These are phyloP conservation scores for Shargacucullia verbasci DNA, from an alignment of 2,888 invertebrate species.

Conservation along the genomic window DNA sequence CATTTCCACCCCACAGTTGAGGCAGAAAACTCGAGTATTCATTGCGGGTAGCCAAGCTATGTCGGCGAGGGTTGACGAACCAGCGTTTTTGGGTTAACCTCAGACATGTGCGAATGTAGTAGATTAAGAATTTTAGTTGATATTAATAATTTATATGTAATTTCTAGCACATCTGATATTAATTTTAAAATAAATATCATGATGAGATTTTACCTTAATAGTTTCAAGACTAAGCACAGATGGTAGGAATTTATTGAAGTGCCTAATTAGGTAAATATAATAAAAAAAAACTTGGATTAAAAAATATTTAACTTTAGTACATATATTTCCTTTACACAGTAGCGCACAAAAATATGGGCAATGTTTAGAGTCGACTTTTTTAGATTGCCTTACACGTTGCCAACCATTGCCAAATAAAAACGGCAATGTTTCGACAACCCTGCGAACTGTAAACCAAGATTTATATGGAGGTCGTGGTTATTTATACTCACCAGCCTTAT, in stretches of 20 bases:
- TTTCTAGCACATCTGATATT: neutral
- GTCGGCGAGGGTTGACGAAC: constrained; percentile 73
- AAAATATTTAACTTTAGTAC: too few species aligned
- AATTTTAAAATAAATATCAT: too few species aligned
- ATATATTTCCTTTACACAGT: too few species aligned
- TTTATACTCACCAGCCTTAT: constrained; percentile 83
- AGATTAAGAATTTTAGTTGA: constrained; percentile 25
- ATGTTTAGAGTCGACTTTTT: too few species aligned
- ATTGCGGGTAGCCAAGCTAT: constrained; percentile 82
- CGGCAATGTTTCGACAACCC: constrained; percentile 71
- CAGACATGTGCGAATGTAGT: constrained; percentile 31
- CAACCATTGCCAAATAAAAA: constrained; percentile 48
- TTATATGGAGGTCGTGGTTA: constrained; percentile 83
- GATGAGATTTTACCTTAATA: too few species aligned
- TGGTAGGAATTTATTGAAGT: too few species aligned
- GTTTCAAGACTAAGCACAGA: too few species aligned
- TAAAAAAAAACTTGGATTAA: too few species aligned
- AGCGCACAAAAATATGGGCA: too few species aligned
- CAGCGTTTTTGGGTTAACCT: constrained; percentile 55
- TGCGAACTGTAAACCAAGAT: constrained; percentile 82
- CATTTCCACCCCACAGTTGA: constrained; percentile 81
- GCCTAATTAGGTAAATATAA: too few species aligned
- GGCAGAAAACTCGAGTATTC: constrained; percentile 85
- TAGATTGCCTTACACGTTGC: too few species aligned
- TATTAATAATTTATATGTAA: constrained; percentile 11